phyloP scores from a whole-genome alignment of 2,113 vertebrate genomes.

The Ursus arctos region DNA sequence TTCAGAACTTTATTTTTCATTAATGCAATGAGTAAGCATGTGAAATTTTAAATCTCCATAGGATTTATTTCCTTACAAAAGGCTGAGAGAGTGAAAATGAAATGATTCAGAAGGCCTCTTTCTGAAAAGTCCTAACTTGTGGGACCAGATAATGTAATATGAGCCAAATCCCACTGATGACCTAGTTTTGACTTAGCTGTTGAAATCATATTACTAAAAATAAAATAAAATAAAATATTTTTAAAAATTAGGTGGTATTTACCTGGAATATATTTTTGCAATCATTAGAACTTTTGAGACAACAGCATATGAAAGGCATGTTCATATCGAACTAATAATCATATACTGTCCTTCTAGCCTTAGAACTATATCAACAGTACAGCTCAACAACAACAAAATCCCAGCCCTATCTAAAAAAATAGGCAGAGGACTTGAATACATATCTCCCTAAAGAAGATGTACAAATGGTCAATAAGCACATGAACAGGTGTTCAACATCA shows the following conservation, averaged over 20 bases:
- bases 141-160: not conserved
- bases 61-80: not conserved
- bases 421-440: not conserved
- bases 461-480: not conserved
- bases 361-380: not conserved
- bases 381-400: not conserved
- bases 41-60: slow-evolving; percentile 11
- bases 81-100: not conserved
- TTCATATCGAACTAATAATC: not conserved
- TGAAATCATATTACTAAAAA: slow-evolving; percentile 23
- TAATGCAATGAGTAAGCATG: not conserved
- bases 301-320: not conserved
- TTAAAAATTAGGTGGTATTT: not conserved
- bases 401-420: not conserved
- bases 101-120: not conserved
- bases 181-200: not conserved
- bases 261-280: not conserved
- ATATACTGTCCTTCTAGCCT: not conserved
- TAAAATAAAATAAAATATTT: slow-evolving; percentile 19
- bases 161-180: not conserved
- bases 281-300: not conserved
- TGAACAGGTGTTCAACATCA: not conserved
- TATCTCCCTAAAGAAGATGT: not conserved
- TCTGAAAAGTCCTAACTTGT: not conserved
- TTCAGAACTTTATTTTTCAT: slow-evolving; percentile 53